A percentile compares a stretch with the other conserved stretches of the same genome.
Evolutionary conservation across 2,113 vertebrate species (phyloP).

Genomic region (Martes martes): DNA sequence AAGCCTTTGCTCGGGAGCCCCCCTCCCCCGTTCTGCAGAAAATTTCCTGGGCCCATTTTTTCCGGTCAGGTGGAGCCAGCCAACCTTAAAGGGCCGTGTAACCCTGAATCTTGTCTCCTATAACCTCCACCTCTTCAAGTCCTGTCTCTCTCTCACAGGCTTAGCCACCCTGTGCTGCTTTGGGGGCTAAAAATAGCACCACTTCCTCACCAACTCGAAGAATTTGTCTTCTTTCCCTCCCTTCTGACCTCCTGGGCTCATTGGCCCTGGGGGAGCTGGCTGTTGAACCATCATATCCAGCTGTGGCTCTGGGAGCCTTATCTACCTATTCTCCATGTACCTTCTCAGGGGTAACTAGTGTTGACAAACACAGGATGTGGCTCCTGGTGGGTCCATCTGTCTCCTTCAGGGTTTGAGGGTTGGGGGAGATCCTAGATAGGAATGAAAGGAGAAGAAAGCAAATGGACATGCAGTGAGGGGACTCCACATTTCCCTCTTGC

Average conservation of each 20-base stretch:
- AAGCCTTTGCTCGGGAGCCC: background rate
- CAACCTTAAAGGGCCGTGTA: conserved; percentile 23
- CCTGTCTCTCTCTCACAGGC: conserved; percentile 28
- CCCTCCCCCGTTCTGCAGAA: background rate
- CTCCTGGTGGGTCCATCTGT: background rate
- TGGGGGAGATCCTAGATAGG: background rate
- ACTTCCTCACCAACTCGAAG: conserved; percentile 58
- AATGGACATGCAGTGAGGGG: background rate
- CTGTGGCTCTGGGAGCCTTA: background rate
- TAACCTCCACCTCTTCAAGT: conserved; percentile 14
- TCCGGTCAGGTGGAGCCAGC: conserved; percentile 13
- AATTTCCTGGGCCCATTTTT: conserved; percentile 10
- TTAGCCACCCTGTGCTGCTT: conserved; percentile 58
- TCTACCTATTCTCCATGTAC: background rate
- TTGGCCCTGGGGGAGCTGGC: conserved; percentile 3
- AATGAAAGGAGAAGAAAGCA: background rate
- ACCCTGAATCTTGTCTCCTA: conserved; percentile 8
- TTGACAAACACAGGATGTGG: background rate
- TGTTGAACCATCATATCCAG: background rate
- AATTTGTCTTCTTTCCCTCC: conserved; percentile 57
- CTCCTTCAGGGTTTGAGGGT: background rate
- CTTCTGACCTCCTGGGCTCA: conserved; percentile 41
- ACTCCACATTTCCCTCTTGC: background rate
- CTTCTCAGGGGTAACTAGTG: background rate
- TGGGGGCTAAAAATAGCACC: conserved; percentile 70